A percentile compares a stretch with the other conserved stretches of the same genome.
phyloP scores from a whole-genome alignment of 2,797 vertebrate genomes.

The Toxotes lorentzi region DNA sequence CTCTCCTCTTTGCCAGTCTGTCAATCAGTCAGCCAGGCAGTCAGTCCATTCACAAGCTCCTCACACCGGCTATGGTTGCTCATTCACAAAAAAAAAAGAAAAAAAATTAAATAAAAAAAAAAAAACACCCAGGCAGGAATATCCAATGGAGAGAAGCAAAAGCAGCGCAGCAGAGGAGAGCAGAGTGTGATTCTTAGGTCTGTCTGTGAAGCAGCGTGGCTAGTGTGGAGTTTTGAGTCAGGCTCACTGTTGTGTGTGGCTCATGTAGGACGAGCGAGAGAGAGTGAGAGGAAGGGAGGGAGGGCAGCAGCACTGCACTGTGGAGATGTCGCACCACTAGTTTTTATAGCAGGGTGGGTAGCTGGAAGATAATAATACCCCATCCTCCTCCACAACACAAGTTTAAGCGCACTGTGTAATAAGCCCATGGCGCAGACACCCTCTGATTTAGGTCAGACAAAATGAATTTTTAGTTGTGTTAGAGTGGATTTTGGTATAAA shows the following conservation, averaged over 20 bases:
- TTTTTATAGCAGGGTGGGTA: conserved; percentile 92
- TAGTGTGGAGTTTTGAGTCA: conserved; percentile 78
- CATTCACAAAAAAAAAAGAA: conserved; percentile 83
- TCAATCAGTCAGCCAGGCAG: conserved; percentile 65
- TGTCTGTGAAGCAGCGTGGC: conserved; percentile 73
- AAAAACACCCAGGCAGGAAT: conserved; percentile 63
- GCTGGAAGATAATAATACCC: conserved; percentile 91
- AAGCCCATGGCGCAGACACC: conserved; percentile 88
- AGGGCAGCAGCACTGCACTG: conserved; percentile 86
- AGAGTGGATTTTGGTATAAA: conserved; percentile 83
- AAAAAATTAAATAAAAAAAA: not conserved
- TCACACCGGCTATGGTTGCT: conserved; percentile 67
- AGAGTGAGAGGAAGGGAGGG: conserved; percentile 83
- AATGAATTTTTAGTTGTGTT: conserved; percentile 90
- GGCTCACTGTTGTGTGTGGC: conserved; percentile 78
- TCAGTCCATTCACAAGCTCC: conserved; percentile 84
- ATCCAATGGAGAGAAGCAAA: conserved; percentile 71
- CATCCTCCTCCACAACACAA: conserved; percentile 91
- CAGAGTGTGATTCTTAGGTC: conserved; percentile 73
- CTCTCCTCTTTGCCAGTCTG: conserved; percentile 56
- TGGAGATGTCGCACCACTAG: conserved; percentile 89
- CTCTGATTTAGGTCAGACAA: conserved; percentile 90
- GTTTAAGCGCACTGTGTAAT: conserved; percentile 86
- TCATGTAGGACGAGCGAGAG: conserved; percentile 81
- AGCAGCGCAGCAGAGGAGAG: conserved; percentile 62